These are phyloP conservation scores for Opisthocomus hoazin DNA, from an alignment of 2,113 vertebrate species.

Conservation along the genomic window DNA sequence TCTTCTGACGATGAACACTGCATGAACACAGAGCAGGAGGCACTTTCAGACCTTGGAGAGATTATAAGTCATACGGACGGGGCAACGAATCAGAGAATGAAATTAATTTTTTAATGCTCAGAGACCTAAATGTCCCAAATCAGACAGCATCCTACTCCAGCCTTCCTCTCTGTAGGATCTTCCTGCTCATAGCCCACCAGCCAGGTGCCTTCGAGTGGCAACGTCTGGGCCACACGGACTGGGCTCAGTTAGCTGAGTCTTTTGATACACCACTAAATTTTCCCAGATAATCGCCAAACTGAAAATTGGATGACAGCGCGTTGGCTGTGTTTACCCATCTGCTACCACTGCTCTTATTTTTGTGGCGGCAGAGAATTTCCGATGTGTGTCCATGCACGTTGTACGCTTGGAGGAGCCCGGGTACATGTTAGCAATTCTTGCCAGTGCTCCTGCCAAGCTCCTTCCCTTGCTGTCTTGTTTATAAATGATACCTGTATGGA, in stretches of 20 bases:
- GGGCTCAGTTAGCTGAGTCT: not conserved
- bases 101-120: not conserved
- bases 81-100: not conserved
- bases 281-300: not conserved
- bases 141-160: not conserved
- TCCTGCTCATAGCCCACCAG: not conserved
- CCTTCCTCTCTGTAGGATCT: not conserved
- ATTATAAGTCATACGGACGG: fast-evolving
- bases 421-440: not conserved
- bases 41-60: not conserved
- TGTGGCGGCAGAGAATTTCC: not conserved
- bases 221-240: fast-evolving
- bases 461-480: not conserved
- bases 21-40: fast-evolving
- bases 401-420: not conserved
- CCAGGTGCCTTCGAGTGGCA: not conserved
- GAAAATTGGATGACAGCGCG: not conserved
- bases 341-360: not conserved
- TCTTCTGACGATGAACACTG: not conserved
- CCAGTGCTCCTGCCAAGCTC: not conserved
- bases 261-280: not conserved
- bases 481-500: not conserved
- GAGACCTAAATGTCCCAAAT: not conserved
- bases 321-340: not conserved
- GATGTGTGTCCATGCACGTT: not conserved